Base-by-base conservation (phyloP, 1,140 invertebrate species). In the Pseudachorutes palmiensis region DNA sequence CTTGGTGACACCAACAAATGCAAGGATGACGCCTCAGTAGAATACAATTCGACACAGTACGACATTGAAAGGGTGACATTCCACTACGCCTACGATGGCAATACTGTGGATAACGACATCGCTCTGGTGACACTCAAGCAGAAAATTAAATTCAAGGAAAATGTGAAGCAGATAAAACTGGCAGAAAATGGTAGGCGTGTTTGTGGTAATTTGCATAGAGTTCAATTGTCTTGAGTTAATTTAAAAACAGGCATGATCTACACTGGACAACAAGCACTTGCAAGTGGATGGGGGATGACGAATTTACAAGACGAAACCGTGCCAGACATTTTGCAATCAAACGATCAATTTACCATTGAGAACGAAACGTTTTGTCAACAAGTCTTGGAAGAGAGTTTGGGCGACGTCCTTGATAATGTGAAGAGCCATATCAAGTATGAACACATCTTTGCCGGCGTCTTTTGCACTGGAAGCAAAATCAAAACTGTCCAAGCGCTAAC, bases 1-100 rank as follows among this genome's bases (percentile, higher is more conserved):
- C 48, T 68, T 33, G 67, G 67, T 31, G 59, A 68, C 29, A 64
- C 67, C 1, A 41, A 63, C 33, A 63, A 30, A 48, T 68, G 67
- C 41, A 45, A 68, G 30, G 60, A 62, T 26, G 30, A 62, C 31
- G 55, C 19, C 1, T 5, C 30, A 22, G 31, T 31, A 29, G 41
- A 49, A 29, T n/a, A 33, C 33, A 9, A 36, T 14, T 61, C 59
- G 16, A 9, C 19, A 5, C 32, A 30, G 19, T 64, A 68, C 60
- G 67, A 64, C 12, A 41, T 68, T 51, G 67, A 68, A 45, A 51
- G 48, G 1, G 55, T 68, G 2, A 57, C 55, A 22, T 58, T 68
- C 32, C 67, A 68, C 33, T 68, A 68, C 26, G 67, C 36, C 29
- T 68, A 68, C 31, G 67, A 66, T 28, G 19, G 1, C 19, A 29